A percentile compares a stretch with the other conserved stretches of the same genome.
Conservation (phyloP, 2,797 vertebrate species). For the Ctenosaura bakeri region DNA sequence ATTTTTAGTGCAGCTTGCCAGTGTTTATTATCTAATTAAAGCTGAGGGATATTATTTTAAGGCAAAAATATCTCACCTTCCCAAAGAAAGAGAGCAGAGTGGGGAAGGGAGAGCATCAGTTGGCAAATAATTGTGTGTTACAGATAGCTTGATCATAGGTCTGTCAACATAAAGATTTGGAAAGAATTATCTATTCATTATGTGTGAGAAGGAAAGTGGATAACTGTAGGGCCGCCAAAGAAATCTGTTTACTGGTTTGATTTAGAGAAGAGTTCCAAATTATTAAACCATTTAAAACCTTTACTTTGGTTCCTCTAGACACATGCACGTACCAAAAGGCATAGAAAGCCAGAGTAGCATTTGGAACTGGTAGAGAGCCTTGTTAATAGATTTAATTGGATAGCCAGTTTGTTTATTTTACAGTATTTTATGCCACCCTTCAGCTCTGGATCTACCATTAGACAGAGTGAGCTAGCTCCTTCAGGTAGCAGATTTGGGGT, state of each 20-base stretch:
- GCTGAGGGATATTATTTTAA: neutral
- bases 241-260: neutral
- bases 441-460: too few relatives aligned
- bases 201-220: neutral
- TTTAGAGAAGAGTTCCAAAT: constrained; percentile 36
- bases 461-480: too few relatives aligned
- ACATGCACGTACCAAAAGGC: neutral
- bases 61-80: neutral
- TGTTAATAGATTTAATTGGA: neutral
- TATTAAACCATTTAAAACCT: neutral
- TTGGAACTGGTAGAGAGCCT: neutral
- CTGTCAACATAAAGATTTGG: neutral
- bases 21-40: neutral
- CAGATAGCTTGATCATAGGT: neutral
- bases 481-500: too few relatives aligned
- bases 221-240: constrained; percentile 9
- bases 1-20: constrained; percentile 57
- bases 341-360: neutral
- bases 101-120: too few relatives aligned
- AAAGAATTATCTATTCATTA: neutral
- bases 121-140: neutral
- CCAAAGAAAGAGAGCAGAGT: neutral
- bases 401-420: constrained; percentile 21
- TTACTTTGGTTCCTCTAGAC: neutral
- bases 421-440: neutral